Base-by-base conservation (phyloP, 2,888 invertebrate species). In the Drymonia ruficornis region DNA sequence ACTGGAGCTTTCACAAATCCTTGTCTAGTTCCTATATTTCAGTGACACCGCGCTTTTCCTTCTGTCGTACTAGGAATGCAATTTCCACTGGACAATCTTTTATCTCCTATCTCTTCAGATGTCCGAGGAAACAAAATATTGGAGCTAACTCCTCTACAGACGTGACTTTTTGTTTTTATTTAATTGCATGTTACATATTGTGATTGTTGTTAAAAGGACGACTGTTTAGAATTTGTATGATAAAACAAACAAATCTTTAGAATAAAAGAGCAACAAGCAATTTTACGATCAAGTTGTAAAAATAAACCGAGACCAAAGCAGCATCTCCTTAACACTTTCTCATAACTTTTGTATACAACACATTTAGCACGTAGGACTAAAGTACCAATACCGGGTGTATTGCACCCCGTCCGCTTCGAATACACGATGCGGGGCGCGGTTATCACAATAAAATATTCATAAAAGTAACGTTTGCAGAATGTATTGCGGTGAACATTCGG, bases 401-500 rank as follows among this genome's bases (percentile, higher is more conserved):
- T 45, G 28, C 45, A 45, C 46, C 29, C 46, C 29, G 29, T 46
- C 9, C 15, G 28, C 29, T 29, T 29, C 29, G 15, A 9, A 46
- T 46, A 29, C 6, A 9, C 15, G 28, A 29, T 16, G 9, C 46
- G 28, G 16, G 12, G 29, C 29, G 29, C 11, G 29, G 46, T 7
- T 46, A 46, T 46, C 46, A 46, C 46, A 46, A 46, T 46, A 46
- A 46, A 46, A 46, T 46, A 46, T 48, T 45, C 49, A 52, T 53
- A 36, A 54, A 48, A 43, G 53, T 50, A 46, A 54, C 62, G 56
- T 74, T 63, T 49, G 38, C 86, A 93, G 92, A 87, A 79, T 91
- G 90, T 70, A 74, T 87, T 55, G 90, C 90, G 29, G 92, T 93
- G n/a, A 90, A 89, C 61, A 93, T 93, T 75, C 84, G 84, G 45